Conservation (phyloP, 2,113 vertebrate genomes). For the Jacana jacana region DNA sequence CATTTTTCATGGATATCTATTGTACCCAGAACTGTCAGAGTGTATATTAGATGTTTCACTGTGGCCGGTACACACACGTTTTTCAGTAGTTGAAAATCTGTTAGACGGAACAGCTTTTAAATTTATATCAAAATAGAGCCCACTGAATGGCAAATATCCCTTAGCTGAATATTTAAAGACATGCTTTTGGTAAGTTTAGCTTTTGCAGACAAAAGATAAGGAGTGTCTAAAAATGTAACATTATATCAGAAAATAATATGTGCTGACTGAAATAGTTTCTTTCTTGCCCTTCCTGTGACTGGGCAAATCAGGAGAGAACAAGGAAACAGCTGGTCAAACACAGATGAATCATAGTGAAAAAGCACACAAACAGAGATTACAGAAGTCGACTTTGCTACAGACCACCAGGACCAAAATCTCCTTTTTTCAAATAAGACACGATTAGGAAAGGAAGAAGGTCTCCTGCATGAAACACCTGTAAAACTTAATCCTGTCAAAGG, state of each 20-base stretch:
- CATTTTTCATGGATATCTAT: background rate
- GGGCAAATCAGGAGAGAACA: constrained; percentile 29
- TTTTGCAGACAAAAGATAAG: background rate
- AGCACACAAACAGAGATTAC: constrained; percentile 30
- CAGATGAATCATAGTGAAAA: constrained; percentile 13
- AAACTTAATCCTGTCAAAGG: background rate
- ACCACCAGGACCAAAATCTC: background rate
- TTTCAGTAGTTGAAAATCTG: background rate
- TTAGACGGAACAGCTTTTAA: background rate
- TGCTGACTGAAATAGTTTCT: constrained; percentile 43
- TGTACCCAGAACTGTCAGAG: background rate
- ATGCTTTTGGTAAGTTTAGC: background rate
- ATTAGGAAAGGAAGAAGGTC: background rate
- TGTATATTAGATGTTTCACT: background rate
- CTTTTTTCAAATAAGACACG: background rate
- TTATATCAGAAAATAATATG: constrained; percentile 21
- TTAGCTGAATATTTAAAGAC: background rate
- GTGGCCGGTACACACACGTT: background rate
- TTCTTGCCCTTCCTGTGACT: constrained; percentile 48
- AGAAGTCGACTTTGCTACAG: background rate
- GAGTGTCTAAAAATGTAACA: background rate
- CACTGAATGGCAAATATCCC: background rate
- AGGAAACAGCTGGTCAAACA: constrained; percentile 62
- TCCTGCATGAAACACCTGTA: background rate
- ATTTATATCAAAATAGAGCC: background rate